Base-by-base conservation (phyloP, 2,888 invertebrate genomes). In the Drosophila suboccidentalis region DNA sequence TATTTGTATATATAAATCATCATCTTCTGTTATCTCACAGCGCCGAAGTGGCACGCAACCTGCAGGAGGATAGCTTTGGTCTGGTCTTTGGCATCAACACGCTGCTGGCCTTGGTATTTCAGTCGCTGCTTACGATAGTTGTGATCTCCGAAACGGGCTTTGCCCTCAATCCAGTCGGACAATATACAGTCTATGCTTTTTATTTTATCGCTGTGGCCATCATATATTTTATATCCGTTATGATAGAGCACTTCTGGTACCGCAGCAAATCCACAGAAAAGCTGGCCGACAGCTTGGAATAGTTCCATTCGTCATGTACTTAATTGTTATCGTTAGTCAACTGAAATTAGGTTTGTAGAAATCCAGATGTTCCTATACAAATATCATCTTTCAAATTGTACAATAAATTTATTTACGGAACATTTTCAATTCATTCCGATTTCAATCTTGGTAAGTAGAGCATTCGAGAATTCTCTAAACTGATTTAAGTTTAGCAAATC, bases 71-170 rank as follows among this genome's bases (percentile, higher is more conserved):
- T 57, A 97, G 97, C 92, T 98, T 97, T 91, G 98, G 97, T 0
- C 93, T 98, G 4, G 96, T 98, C 75, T 98, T 98, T 92, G 98
- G 98, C 4, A 94, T 98, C 78, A 98, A 98, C 92, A 97, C 97
- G 0, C 95, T 98, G 63, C 74, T 97, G 0, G 97, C 97, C 4
- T 94, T 98, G 4, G 91, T 95, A 0, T 91, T 97, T 0, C 98
- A 98, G 92, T 95, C 97, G 0, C 90, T 97, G 36, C 92, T 98
- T 39, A 98, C 97, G 13, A 55, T 92, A 11, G 77, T 88, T 8
- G 91, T 93, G 1, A 82, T 92, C 39, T 89, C 92, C 0, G 90
- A 91, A 32, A 62, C 70, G 5, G 92, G 91, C 15, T 87, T 92
- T 43, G 81, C 80, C 4, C 82, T 93, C 5, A 71, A 75, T 11